These are phyloP conservation scores for Ceratotherium simum DNA, from an alignment of 2,113 vertebrate species.

Conservation along the genomic window DNA sequence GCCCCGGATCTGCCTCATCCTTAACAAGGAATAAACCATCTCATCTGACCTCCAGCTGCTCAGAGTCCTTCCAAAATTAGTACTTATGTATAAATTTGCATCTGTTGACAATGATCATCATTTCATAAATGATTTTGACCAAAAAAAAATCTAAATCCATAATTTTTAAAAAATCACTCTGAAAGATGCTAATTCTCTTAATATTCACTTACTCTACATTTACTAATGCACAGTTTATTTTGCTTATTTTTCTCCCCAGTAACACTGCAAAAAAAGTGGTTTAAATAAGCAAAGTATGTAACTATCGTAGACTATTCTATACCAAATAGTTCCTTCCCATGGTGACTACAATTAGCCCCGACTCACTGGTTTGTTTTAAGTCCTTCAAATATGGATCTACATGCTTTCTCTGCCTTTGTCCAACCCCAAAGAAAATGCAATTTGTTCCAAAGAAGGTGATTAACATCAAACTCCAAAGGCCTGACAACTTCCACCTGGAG, in stretches of 20 bases:
- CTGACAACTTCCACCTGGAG: not conserved
- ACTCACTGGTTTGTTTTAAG: not conserved
- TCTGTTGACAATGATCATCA: not conserved
- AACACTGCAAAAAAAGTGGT: not conserved
- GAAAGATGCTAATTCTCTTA: not conserved
- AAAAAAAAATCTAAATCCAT: not conserved
- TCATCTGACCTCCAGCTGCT: not conserved
- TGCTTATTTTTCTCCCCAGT: not conserved
- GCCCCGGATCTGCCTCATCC: not conserved
- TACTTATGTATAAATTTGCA: not conserved
- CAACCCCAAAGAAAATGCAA: not conserved
- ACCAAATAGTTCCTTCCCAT: not conserved
- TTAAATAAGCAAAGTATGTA: not conserved
- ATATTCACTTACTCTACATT: not conserved
- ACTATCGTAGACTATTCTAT: not conserved
- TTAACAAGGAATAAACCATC: not conserved
- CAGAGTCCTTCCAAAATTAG: not conserved
- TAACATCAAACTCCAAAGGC: not conserved
- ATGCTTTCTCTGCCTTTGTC: not conserved
- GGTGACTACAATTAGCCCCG: not conserved
- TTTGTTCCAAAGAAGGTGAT: slow-evolving; percentile 3
- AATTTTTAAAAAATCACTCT: not conserved
- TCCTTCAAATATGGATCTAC: not conserved
- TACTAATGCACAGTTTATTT: not conserved
- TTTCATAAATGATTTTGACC: not conserved